Evolutionary conservation across 2,888 invertebrate genomes (phyloP), one percentile per base, ranked within the genome.

Genomic region (Diarsia dahlii): DNA sequence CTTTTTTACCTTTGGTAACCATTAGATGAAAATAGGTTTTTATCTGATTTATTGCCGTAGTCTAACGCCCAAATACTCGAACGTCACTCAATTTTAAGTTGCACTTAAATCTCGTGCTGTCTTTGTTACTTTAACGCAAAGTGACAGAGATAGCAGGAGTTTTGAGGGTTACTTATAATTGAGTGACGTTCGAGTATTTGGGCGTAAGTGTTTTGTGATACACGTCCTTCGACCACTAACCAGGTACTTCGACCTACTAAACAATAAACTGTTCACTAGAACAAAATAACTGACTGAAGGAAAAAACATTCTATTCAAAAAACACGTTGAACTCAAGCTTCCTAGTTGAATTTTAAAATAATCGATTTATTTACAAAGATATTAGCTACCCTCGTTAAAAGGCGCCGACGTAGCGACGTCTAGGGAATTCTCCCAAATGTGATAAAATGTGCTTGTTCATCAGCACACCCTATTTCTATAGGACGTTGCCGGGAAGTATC

Each of bases 391-490:
- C 68, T 78, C 72, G 83, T 81, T 80, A 74, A 80, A 74, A 71
- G n/a, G 67, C 71, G 67, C 34, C 52, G 71, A 56, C 65, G 67
- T 39, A n/a, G 46, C 58, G 65, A 52, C 56, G 81, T 34, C 76
- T 69, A 20, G 69, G 73, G 81, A 83, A 84, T 81, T 62, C 64
- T 69, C 39, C 20, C 52, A 62, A 74, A 86, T 84, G 84, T 83
- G 86, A 74, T 78, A 85, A 74, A 85, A 86, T 70, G 76, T 76
- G 74, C 71, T 78, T 73, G 70, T 64, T 85, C 86, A 85, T 80
- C 23, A 58, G 56, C 66, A 68, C 86, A 66, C 76, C 86, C 70
- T 63, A 66, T 83, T 86, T 84, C 76, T 69, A 76, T 73, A 69
- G 81, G 68, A 74, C n/a, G 70, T 12, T 56, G 20, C 45, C 18